Conservation (phyloP, 2,113 vertebrate species). For the Macrotus californicus region DNA sequence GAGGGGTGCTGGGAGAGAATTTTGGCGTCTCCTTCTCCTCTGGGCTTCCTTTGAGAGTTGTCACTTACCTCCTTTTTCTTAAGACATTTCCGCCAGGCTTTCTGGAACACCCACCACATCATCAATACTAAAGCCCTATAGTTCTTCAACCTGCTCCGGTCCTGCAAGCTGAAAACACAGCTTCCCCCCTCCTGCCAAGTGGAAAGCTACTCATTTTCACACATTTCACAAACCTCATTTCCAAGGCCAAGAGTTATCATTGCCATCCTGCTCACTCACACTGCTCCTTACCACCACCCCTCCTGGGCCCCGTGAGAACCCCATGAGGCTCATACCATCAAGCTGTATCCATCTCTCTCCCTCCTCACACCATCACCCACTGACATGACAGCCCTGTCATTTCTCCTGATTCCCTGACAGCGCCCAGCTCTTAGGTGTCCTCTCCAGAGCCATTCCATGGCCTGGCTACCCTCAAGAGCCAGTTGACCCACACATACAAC, state of each 20-base stretch:
- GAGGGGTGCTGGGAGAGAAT: neutral
- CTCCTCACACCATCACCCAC: neutral
- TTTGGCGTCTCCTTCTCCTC: neutral
- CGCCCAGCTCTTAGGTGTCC: neutral
- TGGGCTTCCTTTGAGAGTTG: neutral
- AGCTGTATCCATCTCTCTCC: fast-evolving
- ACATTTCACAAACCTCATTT: neutral
- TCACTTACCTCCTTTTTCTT: neutral
- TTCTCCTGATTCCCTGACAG: neutral
- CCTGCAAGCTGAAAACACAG: neutral
- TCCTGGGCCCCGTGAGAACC: fast-evolving
- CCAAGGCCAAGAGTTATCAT: neutral
- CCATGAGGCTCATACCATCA: neutral
- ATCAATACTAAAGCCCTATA: neutral
- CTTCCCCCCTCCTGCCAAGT: neutral
- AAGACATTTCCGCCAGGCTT: neutral
- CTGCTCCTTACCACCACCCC: neutral
- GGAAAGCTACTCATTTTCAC: neutral
- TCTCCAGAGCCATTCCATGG: neutral
- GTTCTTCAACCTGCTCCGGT: neutral
- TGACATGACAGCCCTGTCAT: neutral
- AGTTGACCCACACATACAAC: neutral
- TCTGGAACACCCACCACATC: neutral
- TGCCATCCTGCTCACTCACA: no score
- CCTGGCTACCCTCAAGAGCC: neutral